Evolutionary conservation across 2,797 vertebrate species (phyloP), one percentile per base, ranked within the genome.

Genomic region (Rachycentron canadum): DNA sequence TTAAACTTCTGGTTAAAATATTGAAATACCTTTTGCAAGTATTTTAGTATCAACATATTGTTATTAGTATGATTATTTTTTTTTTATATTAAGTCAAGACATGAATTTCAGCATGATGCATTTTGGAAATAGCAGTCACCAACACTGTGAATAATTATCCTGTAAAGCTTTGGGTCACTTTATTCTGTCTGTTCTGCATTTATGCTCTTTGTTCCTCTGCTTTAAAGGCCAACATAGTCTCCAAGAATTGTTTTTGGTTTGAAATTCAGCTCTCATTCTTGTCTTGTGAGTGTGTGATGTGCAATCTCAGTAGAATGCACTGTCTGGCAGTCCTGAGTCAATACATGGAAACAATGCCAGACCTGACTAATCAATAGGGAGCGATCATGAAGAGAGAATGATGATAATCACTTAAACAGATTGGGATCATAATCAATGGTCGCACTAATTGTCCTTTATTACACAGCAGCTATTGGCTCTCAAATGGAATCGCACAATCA

Each of bases 401-500:
- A 78, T 78, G 84, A 84, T 88, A 82, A 92, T 88, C 73, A 79
- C 76, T 86, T 86, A 76, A 87, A 87, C 77, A 75, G 90, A 81
- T 81, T 76, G 68, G 76, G 78, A 83, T 86, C 70, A 73, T 68
- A 71, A 89, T 91, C 88, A 77, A 87, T 88, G 58, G 49, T 28
- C 0, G 3, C 49, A 75, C 84, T 90, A 85, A 89, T 86, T 86
- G 87, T 82, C 74, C 55, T 86, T 62, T 43, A 67, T 76, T 56
- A 81, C 64, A 57, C 32, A 53, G 76, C 80, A 63, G 84, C 23
- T 82, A 28, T 26, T 21, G 53, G 38, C 30, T 0, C 66, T 25
- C 40, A 41, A 4, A 56, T 63, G 26, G 16, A 69, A 16, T 52
- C 9, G 25, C 2, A 28, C 47, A 23, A 43, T 72, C 61, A 21